Evolutionary conservation across 2,888 invertebrate genomes (phyloP), one percentile per base, ranked within the genome.

Genomic region (Ditula angustiorana): DNA sequence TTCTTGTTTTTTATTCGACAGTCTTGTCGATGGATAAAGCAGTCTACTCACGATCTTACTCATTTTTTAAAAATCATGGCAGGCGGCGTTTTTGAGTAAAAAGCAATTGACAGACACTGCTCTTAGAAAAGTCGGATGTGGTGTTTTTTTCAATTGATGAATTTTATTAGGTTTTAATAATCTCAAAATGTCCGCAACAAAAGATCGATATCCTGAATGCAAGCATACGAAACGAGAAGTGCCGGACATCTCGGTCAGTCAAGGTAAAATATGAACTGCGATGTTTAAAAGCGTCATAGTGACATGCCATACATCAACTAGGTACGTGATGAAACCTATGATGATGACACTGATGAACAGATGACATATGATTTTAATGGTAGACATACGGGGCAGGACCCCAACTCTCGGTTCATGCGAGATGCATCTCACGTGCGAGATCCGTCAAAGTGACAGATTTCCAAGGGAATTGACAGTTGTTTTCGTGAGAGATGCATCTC

Each of bases 171-270:
- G 11, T 30, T 30, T 30, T 30, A 50, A 21, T 11, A 2, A 30
- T 19, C 2, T 30, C 21, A 64, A 47, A 56, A 74, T 70, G 72
- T 49, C 69, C 30, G 19, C 67, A 11, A 68, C 68, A 23, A 53
- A 67, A 13, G 66, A 71, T 23, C 5, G 62, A 21, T 77, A 74
- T 44, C 50, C 67, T 2, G 69, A 69, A 44, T 77, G 77, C 52
- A 69, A 67, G 16, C 64, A 71, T 37, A 69, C 71, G 8, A 67
- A 70, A 23, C 66, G 76, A 52, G 55, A 61, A 0, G 60, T 63
- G 24, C 77, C 78, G 0, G 71, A 75, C 10, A 24, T 69, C 28
- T 58, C 49, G 0, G 71, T 74, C 10, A 73, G 74, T 41, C 72
- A 77, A 70, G 73, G 78, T 80, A 16, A 37, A 30, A 5, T 26